Evolutionary conservation across 2,888 invertebrate genomes (phyloP), one percentile per base, ranked within the genome.

Genomic region (Megalurothrips usitatus): DNA sequence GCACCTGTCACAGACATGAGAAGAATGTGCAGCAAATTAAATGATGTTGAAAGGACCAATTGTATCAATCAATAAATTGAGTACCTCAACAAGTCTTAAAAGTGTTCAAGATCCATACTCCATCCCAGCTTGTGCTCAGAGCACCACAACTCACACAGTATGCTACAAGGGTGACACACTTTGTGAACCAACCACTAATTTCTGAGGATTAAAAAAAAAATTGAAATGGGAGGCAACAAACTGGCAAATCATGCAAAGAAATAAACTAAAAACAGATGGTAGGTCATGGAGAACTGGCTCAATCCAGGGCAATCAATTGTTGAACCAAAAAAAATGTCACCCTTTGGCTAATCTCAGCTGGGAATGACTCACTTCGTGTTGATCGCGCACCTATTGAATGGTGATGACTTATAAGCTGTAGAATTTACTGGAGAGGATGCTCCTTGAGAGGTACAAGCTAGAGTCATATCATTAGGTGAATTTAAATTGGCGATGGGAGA

Each of bases 321-420:
- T 43, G 34, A 6, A 6, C n/a, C 34, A 43, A 43, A 43, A 6
- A 43, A 43, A 43, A 43, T 43, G 34, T 43, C 34, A 43, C 34
- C 34, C 34, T 43, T 43, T 6, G 6, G 34, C 34, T 43, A 43
- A 43, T 43, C 6, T 43, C 34, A 6, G 34, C 6, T 58, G 58
- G 58, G 14, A 58, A 26, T 75, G 23, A 75, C 68, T 75, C 68
- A 75, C 68, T 75, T 75, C 12, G 11, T 26, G 68, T 75, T 75
- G 43, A 80, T 80, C 43, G 23, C 49, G 58, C 68, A 58, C 80
- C 80, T 80, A 34, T 63, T 80, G 47, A 68, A 34, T 26, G 28
- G 10, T 0, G 79, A 23, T 63, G 80, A 17, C n/a, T 26, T 80
- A 11, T n/a, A 19, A 28, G 28, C 63, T 17, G 28, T 12, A 58